Evolutionary conservation across 2,888 invertebrate species (phyloP).

Genomic region (Achlya flavicornis): DNA sequence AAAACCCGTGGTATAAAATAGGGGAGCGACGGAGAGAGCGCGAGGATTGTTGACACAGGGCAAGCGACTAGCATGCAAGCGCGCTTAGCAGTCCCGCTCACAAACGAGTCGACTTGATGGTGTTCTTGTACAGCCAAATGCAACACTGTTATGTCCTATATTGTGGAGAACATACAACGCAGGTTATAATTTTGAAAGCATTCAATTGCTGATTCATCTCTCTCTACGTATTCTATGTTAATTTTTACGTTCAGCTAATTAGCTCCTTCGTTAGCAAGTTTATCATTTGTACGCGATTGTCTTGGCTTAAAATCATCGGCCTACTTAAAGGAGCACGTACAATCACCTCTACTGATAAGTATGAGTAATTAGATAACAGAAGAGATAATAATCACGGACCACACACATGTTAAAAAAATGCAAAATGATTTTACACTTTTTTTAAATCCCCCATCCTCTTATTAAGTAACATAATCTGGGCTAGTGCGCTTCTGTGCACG

Average conservation of each 20-base stretch:
- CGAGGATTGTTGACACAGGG: slow-evolving; percentile 71
- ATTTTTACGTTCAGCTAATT: neutral
- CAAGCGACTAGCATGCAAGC: slow-evolving; percentile 50
- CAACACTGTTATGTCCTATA: slow-evolving; percentile 45
- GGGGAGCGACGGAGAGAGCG: slow-evolving; percentile 73
- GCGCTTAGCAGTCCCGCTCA: slow-evolving; percentile 23
- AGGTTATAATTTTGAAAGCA: slow-evolving; percentile 29
- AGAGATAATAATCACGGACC: slow-evolving; percentile 20
- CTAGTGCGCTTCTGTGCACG: neutral
- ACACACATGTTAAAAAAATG: slow-evolving; percentile 15
- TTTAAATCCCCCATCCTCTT: neutral
- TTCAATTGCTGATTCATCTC: neutral
- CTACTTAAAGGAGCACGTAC: slow-evolving; percentile 18
- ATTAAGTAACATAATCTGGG: too few relatives aligned
- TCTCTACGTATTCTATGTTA: neutral
- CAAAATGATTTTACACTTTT: neutral
- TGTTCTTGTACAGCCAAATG: slow-evolving; percentile 48
- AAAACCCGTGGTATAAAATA: slow-evolving; percentile 59
- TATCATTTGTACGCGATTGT: slow-evolving; percentile 8
- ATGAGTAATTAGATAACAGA: slow-evolving; percentile 27
- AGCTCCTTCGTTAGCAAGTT: slow-evolving; percentile 11
- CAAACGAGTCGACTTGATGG: slow-evolving; percentile 37
- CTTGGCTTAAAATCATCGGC: slow-evolving; percentile 8
- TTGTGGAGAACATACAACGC: slow-evolving; percentile 30
- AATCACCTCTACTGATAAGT: slow-evolving; percentile 21